These are phyloP conservation scores for Leptura quadrifasciata DNA, from an alignment of 2,888 invertebrate genomes.

Conservation along the genomic window DNA sequence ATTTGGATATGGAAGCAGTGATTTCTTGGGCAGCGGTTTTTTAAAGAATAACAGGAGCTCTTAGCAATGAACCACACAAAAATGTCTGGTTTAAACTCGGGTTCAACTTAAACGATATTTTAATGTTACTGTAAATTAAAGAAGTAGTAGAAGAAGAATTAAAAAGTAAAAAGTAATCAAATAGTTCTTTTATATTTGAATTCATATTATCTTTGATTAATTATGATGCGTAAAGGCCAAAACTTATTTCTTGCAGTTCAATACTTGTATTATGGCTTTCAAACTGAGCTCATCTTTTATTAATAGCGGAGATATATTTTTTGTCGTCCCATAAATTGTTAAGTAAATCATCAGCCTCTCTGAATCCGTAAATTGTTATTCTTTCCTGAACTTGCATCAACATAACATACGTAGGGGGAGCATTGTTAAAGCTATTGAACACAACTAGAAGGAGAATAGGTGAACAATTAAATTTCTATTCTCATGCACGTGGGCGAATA, in stretches of 20 bases:
- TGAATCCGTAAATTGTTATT: slow-evolving; percentile 63
- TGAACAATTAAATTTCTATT: slow-evolving; percentile 67
- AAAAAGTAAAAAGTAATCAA: too few species aligned
- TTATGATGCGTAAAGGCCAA: background rate
- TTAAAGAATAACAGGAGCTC: too few species aligned
- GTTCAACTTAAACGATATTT: too few species aligned
- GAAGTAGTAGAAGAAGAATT: too few species aligned
- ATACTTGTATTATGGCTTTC: background rate
- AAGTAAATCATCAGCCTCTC: slow-evolving; percentile 58
- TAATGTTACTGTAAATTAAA: too few species aligned
- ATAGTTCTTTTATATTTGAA: background rate
- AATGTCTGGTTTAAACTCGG: too few species aligned
- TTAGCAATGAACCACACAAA: too few species aligned
- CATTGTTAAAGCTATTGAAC: slow-evolving; percentile 59
- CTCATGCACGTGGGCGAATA: slow-evolving; percentile 64
- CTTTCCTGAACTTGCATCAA: slow-evolving; percentile 61
- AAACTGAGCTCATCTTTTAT: slow-evolving; percentile 50
- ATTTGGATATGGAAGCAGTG: too few species aligned
- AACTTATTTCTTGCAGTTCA: background rate
- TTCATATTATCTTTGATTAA: background rate
- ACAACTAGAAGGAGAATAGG: slow-evolving; percentile 62
- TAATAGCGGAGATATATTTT: slow-evolving; percentile 51
- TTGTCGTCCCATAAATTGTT: slow-evolving; percentile 55
- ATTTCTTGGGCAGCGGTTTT: too few species aligned
- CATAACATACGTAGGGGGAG: slow-evolving; percentile 52